A percentile compares a stretch with the other conserved stretches of the same genome.
Conservation (phyloP, 2,113 vertebrate genomes). For the Saccopteryx bilineata region DNA sequence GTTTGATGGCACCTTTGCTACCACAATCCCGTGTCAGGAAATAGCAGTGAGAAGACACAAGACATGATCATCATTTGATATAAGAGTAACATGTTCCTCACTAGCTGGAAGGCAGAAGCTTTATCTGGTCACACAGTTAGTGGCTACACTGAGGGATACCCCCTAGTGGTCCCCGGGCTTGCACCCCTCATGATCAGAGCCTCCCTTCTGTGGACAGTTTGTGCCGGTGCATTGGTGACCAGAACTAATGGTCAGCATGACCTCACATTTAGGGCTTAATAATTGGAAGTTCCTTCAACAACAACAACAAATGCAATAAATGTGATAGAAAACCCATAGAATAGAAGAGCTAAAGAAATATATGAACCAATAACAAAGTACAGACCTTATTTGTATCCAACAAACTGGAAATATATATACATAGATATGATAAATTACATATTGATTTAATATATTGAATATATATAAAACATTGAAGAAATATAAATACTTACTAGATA, state of each 20-base stretch:
- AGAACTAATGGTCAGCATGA: not conserved
- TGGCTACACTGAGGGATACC: not conserved
- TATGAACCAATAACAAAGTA: not conserved
- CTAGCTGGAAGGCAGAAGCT: not conserved
- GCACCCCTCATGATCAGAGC: not conserved
- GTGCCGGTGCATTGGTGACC: not conserved
- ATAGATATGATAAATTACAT: not conserved
- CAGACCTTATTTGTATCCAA: not conserved
- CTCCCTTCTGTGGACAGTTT: not conserved
- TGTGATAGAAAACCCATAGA: not conserved
- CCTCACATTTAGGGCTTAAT: not conserved
- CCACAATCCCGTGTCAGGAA: not conserved
- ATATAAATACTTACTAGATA: conserved; percentile 10
- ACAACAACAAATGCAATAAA: not conserved
- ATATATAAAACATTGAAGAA: not conserved
- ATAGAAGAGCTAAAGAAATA: not conserved
- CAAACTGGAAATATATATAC: not conserved
- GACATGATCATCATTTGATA: not conserved
- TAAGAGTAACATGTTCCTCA: not conserved
- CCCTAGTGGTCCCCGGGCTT: not conserved
- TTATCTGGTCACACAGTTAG: not conserved
- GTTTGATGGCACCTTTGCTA: not conserved
- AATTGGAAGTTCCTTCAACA: not conserved
- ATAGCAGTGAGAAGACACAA: not conserved
- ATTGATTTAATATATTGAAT: not conserved